These are phyloP conservation scores for Petrophora chlorosata DNA, from an alignment of 2,888 invertebrate species.

Conservation along the genomic window DNA sequence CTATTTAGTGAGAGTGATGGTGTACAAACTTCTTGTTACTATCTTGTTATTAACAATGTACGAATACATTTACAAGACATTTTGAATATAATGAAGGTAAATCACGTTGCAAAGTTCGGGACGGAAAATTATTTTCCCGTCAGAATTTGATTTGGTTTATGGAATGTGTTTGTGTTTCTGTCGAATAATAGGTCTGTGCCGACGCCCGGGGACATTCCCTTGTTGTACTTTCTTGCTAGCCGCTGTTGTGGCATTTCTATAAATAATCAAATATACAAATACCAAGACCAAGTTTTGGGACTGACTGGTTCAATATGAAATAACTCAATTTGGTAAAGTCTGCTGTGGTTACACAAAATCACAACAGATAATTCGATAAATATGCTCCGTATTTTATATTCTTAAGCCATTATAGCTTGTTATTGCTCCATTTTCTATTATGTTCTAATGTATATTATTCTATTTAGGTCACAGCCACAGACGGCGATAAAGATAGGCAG, in stretches of 20 bases:
- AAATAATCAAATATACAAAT: slow-evolving; percentile 38
- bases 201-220: slow-evolving; percentile 38
- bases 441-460: slow-evolving; percentile 17
- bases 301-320: slow-evolving; percentile 4
- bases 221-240: slow-evolving; percentile 31
- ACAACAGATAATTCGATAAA: not conserved
- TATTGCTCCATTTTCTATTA: not conserved
- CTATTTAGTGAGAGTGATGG: slow-evolving; percentile 16
- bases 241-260: slow-evolving; percentile 40
- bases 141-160: slow-evolving; percentile 38
- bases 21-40: slow-evolving; percentile 10
- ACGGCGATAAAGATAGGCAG: slow-evolving; percentile 97
- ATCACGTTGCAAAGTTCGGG: slow-evolving; percentile 29
- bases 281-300: slow-evolving; percentile 50
- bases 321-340: slow-evolving; percentile 8
- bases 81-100: slow-evolving; percentile 24
- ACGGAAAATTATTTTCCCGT: slow-evolving; percentile 29
- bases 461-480: slow-evolving; percentile 95
- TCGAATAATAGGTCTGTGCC: slow-evolving; percentile 31
- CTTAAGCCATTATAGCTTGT: not conserved
- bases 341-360: slow-evolving; percentile 4
- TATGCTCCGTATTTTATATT: not conserved
- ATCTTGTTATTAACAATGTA: slow-evolving; percentile 12
- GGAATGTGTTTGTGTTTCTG: slow-evolving; percentile 41
- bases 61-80: slow-evolving; percentile 8